Evolutionary conservation across 2,888 invertebrate species (phyloP).

Genomic region (Volucella zonaria): DNA sequence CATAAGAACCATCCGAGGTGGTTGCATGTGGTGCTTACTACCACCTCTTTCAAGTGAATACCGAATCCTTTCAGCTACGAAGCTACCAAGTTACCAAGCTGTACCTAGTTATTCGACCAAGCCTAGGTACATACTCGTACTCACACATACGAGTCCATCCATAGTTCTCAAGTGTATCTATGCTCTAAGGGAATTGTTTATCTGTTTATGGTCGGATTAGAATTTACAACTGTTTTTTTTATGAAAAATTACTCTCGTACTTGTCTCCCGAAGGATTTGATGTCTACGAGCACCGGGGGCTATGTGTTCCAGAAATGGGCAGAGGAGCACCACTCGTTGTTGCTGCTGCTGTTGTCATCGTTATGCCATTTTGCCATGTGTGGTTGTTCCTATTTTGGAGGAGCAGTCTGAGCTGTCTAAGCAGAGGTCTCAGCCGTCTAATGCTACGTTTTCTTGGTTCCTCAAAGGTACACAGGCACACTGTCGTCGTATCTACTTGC

Average conservation of each 20-base stretch:
- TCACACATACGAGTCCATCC: background rate
- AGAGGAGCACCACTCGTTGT: conserved; percentile 51
- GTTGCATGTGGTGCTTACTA: conserved; percentile 9
- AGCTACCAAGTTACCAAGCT: too few relatives aligned
- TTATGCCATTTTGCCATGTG: conserved; percentile 39
- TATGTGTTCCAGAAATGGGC: conserved; percentile 57
- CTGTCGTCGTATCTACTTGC: conserved; percentile 42
- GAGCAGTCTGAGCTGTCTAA: background rate
- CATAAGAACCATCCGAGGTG: conserved; percentile 39
- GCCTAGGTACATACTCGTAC: background rate
- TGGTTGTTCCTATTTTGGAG: conserved; percentile 55
- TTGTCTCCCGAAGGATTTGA: conserved; percentile 67
- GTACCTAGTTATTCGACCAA: too few relatives aligned
- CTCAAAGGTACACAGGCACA: background rate
- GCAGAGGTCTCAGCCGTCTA: background rate
- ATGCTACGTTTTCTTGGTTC: conserved; percentile 8
- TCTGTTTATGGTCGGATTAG: conserved; percentile 72
- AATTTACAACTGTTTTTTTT: conserved; percentile 71
- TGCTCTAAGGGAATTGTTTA: conserved; percentile 69
- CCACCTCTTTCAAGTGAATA: too few relatives aligned
- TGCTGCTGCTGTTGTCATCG: conserved; percentile 49
- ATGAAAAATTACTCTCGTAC: conserved; percentile 61
- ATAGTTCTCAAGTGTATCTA: conserved; percentile 34
- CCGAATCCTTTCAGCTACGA: too few relatives aligned
- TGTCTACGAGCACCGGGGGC: conserved; percentile 13